These are phyloP conservation scores for Peromyscus melanophrys DNA, from an alignment of 2,797 vertebrate species.

Conservation along the genomic window DNA sequence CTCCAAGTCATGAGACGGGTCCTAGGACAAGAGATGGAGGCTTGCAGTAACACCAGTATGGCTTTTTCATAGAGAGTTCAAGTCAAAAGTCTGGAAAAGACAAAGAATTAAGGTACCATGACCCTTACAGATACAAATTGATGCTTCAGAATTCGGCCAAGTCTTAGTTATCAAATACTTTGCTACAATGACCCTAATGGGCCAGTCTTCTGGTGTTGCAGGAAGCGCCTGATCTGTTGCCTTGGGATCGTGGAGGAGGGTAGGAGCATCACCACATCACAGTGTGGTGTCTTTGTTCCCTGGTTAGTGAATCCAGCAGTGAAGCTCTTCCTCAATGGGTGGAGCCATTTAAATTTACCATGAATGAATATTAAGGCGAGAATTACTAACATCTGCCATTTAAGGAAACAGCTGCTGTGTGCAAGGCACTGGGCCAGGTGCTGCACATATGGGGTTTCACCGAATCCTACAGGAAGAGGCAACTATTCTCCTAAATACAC, in stretches of 20 bases:
- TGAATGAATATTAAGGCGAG: constrained; percentile 30
- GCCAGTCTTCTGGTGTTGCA: background rate
- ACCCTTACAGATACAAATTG: background rate
- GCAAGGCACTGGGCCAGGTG: background rate
- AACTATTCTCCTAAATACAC: background rate
- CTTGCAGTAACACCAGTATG: background rate
- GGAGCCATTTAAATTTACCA: constrained; percentile 44
- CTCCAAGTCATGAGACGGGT: background rate
- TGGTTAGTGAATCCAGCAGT: background rate
- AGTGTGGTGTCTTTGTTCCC: background rate
- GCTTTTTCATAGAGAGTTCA: background rate
- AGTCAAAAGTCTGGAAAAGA: background rate
- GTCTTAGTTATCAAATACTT: background rate
- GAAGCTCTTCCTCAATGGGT: background rate
- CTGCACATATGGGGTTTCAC: background rate
- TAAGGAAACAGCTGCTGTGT: constrained; percentile 48
- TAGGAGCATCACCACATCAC: background rate
- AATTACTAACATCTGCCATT: constrained; percentile 59
- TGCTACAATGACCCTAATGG: background rate
- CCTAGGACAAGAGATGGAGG: background rate
- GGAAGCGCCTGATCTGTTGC: background rate
- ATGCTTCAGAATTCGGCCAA: background rate
- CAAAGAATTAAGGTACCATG: background rate
- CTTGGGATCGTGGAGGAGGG: background rate
- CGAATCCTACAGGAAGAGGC: background rate